Evolutionary conservation across 2,888 invertebrate species (phyloP).

Genomic region (Thelaira solivaga): DNA sequence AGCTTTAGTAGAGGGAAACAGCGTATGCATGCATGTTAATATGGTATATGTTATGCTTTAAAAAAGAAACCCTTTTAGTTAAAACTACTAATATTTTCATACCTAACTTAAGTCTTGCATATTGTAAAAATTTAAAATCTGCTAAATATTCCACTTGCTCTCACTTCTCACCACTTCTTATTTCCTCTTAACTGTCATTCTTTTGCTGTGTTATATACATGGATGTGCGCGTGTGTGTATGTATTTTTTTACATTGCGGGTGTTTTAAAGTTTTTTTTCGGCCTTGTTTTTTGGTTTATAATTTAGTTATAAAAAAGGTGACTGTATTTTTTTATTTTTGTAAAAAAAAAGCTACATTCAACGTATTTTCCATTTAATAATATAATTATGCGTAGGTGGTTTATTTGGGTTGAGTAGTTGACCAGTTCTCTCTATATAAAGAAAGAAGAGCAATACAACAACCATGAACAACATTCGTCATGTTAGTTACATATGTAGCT

Average conservation of each 20-base stretch:
- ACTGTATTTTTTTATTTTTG: constrained; percentile 11
- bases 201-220: not conserved
- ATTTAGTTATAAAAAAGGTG: constrained; percentile 22
- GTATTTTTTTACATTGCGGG: constrained; percentile 14
- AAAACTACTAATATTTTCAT: no score
- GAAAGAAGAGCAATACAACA: not conserved
- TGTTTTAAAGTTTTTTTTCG: constrained; percentile 47
- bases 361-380: not conserved
- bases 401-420: no score
- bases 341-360: not conserved
- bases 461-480: no score
- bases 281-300: not conserved
- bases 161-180: not conserved
- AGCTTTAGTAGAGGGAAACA: no score
- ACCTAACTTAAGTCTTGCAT: no score
- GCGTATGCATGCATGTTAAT: not conserved
- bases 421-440: not conserved
- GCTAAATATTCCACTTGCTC: no score
- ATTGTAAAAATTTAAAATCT: no score
- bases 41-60: not conserved
- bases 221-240: not conserved
- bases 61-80: not conserved
- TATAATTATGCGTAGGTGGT: not conserved
- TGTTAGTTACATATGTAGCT: no score
- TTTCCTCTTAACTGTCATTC: not conserved